Conservation (phyloP, 2,113 vertebrate genomes). For the Microtus richardsoni region DNA sequence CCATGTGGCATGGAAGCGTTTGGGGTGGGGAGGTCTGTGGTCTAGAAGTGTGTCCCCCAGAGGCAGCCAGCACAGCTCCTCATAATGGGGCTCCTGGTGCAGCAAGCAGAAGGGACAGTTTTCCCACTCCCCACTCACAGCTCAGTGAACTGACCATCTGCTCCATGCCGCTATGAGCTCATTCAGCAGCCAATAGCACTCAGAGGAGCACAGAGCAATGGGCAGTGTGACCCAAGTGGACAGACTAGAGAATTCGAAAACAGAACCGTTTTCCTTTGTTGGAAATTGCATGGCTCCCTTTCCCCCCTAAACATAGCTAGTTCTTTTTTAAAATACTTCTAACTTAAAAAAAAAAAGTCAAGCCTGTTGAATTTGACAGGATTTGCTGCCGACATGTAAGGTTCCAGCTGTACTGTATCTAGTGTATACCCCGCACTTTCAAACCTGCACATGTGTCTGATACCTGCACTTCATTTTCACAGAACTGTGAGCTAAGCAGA, state of each 20-base stretch:
- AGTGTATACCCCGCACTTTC: not conserved
- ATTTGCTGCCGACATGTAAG: not conserved
- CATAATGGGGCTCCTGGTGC: not conserved
- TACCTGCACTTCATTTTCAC: not conserved
- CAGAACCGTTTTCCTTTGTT: not conserved
- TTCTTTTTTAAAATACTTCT: not conserved
- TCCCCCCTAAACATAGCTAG: not conserved
- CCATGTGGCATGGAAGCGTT: accelerated
- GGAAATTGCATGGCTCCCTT: not conserved
- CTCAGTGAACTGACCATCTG: not conserved
- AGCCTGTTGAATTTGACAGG: not conserved
- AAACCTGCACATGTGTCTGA: not conserved
- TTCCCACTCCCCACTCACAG: not conserved
- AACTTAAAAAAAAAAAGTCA: slow-evolving; percentile 22
- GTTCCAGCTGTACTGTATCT: not conserved
- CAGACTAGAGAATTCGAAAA: not conserved
- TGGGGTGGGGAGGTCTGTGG: accelerated
- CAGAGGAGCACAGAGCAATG: not conserved
- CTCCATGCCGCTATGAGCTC: not conserved
- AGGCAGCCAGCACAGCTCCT: not conserved
- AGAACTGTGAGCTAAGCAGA: not conserved
- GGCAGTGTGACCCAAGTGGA: not conserved
- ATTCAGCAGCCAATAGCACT: not conserved
- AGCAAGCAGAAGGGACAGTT: not conserved
- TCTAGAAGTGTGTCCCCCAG: not conserved